Conservation (phyloP, 2,797 vertebrate species). For the Ctenopoma kingsleyae region DNA sequence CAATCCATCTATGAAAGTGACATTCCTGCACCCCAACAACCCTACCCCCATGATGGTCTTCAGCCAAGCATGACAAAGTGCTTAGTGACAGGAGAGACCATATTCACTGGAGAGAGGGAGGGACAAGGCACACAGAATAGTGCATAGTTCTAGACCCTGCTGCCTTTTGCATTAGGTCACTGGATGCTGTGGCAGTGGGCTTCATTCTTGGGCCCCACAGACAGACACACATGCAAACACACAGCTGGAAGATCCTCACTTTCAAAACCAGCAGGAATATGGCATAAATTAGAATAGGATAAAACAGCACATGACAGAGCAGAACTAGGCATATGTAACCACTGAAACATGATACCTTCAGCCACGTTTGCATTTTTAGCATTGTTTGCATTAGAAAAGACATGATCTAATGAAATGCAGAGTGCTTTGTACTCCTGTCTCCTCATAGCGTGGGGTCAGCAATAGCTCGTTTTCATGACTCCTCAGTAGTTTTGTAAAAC, state of each 20-base stretch:
- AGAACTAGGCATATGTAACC: conserved; percentile 15
- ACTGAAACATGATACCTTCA: background rate
- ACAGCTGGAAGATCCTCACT: conserved; percentile 46
- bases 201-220: conserved; percentile 61
- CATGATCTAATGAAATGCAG: conserved; percentile 52
- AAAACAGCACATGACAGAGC: conserved; percentile 64
- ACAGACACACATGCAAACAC: conserved; percentile 34
- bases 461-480: conserved; percentile 47
- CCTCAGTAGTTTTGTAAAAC: conserved; percentile 41
- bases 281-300: conserved; percentile 51
- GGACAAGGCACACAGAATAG: conserved; percentile 50
- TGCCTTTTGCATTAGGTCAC: conserved; percentile 82
- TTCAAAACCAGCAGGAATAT: conserved; percentile 45
- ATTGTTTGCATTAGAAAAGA: conserved; percentile 48
- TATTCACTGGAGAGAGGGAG: conserved; percentile 56
- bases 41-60: conserved; percentile 46
- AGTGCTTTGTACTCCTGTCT: conserved; percentile 30
- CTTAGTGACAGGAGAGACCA: conserved; percentile 76
- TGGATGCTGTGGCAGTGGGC: conserved; percentile 72
- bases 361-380: conserved; percentile 22
- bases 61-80: conserved; percentile 75
- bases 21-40: conserved; percentile 73
- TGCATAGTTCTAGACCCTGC: conserved; percentile 67
- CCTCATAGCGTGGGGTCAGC: conserved; percentile 43
- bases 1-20: conserved; percentile 61